Evolutionary conservation across 2,113 vertebrate species (phyloP).

Genomic region (Macrotus californicus): DNA sequence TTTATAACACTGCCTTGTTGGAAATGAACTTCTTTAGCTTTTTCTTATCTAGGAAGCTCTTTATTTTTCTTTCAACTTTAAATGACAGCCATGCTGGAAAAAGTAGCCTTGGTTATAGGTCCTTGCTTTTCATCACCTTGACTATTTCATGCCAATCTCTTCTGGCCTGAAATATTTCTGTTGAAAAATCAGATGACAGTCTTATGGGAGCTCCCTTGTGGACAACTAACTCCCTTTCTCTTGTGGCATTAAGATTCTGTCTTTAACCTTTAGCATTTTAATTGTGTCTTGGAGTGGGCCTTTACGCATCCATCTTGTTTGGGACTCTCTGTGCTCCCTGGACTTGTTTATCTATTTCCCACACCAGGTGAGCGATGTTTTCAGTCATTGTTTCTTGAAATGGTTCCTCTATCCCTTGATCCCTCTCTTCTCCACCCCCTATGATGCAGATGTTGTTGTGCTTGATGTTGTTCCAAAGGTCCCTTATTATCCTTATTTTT

Average conservation of each 20-base stretch:
- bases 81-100: neutral
- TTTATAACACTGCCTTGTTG: neutral
- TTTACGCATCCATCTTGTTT: neutral
- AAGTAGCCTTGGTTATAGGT: neutral
- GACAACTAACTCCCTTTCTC: neutral
- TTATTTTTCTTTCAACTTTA: neutral
- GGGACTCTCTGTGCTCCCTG: neutral
- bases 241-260: neutral
- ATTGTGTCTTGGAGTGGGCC: neutral
- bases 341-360: neutral
- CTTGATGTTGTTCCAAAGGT: neutral
- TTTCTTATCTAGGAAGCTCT: neutral
- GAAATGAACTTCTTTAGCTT: neutral
- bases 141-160: neutral
- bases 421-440: neutral
- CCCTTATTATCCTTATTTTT: neutral
- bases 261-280: neutral
- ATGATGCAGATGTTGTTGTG: neutral
- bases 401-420: neutral
- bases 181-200: neutral
- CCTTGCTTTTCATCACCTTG: neutral
- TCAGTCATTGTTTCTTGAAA: neutral
- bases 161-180: neutral
- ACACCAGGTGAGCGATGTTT: neutral
- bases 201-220: neutral